Percentiles rank a stretch among this genome's conserved stretches.
These are phyloP conservation scores for Lomographa bimaculata DNA, from an alignment of 2,888 invertebrate species.

Conservation along the genomic window DNA sequence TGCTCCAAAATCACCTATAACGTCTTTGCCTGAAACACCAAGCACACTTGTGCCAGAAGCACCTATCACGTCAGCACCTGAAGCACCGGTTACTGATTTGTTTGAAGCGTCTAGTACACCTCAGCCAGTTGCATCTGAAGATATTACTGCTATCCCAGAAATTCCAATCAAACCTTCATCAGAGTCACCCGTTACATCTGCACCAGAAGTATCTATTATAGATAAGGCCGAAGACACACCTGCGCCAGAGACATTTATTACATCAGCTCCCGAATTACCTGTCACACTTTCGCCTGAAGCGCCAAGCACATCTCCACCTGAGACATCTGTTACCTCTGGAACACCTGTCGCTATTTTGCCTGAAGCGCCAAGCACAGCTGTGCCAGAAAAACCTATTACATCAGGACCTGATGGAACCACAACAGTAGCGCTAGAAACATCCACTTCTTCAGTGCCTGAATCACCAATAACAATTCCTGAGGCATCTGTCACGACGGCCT, in stretches of 20 bases:
- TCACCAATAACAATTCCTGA: background rate
- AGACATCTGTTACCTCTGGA: background rate
- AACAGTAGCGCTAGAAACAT: background rate
- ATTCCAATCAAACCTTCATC: too few relatives aligned
- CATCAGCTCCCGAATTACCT: background rate
- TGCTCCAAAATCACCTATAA: background rate
- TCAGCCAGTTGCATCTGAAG: too few relatives aligned
- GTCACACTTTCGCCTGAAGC: background rate
- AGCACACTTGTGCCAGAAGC: background rate
- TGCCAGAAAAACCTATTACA: background rate
- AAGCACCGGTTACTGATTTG: background rate
- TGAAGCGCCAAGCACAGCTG: background rate
- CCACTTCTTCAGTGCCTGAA: slow-evolving; percentile 2
- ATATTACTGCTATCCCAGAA: too few relatives aligned
- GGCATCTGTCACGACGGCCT: background rate
- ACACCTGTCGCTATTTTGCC: too few relatives aligned
- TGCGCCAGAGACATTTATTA: background rate
- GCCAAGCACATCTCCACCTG: background rate
- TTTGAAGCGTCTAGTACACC: too few relatives aligned
- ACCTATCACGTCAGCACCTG: slow-evolving; percentile 1
- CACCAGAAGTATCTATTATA: background rate
- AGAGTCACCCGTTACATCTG: background rate
- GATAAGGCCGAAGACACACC: too few relatives aligned
- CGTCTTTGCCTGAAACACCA: background rate
- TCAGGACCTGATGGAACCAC: background rate